These are phyloP conservation scores for Calosoma granatense DNA, from an alignment of 1,140 invertebrate species.

Conservation along the genomic window DNA sequence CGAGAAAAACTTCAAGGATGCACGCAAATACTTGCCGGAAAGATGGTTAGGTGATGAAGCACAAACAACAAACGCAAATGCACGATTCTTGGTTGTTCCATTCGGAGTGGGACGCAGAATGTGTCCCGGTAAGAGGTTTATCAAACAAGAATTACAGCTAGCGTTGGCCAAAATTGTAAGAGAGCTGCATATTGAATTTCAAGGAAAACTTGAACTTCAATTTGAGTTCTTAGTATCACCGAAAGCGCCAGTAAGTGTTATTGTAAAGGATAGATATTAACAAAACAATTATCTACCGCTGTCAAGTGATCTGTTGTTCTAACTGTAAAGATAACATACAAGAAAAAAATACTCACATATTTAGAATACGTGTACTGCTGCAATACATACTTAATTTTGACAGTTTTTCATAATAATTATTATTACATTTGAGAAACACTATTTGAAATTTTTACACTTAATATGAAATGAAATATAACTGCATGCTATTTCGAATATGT, in stretches of 20 bases:
- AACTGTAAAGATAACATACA: no score
- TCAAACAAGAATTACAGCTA: conserved; percentile 65
- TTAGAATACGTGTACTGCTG: no score
- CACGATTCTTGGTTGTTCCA: conserved; percentile 60
- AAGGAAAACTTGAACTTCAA: conserved; percentile 56
- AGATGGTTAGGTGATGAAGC: conserved; percentile 57
- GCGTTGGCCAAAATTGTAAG: conserved; percentile 63
- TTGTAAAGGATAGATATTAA: conserved; percentile 43
- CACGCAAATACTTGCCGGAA: conserved; percentile 67
- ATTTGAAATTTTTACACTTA: no score
- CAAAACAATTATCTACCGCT: no score
- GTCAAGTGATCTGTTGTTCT: no score
- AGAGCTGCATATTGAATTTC: conserved; percentile 55
- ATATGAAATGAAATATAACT: no score
- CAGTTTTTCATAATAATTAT: no score
- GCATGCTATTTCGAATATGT: no score
- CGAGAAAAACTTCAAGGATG: conserved; percentile 67
- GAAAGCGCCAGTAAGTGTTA: conserved; percentile 55
- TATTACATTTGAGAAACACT: no score
- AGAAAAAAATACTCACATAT: no score
- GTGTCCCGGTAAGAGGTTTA: conserved; percentile 73
- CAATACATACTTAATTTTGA: no score
- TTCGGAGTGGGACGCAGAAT: conserved; percentile 78
- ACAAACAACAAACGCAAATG: conserved; percentile 33
- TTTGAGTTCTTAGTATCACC: conserved; percentile 71